phyloP scores from a whole-genome alignment of 2,888 invertebrate genomes.

The Tinea semifulvella region DNA sequence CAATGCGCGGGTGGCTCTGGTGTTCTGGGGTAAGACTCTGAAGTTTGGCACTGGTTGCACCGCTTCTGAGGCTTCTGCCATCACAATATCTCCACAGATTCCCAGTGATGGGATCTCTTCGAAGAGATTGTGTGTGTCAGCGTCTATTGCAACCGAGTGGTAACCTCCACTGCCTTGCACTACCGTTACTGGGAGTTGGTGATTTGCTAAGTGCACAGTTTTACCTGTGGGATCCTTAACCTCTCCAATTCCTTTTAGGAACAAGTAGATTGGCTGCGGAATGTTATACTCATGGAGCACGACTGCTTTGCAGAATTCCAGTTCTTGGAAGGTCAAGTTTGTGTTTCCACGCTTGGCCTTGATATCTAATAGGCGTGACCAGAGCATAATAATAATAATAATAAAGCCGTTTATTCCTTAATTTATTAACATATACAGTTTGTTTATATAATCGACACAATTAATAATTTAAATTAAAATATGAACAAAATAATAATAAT shows the following conservation, averaged over 20 bases:
- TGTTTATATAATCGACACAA: too few species aligned
- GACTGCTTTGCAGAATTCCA: constrained; percentile 22
- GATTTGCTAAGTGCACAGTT: constrained; percentile 23
- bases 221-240: constrained; percentile 21
- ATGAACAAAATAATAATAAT: too few species aligned
- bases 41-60: constrained; percentile 27
- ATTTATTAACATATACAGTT: too few species aligned
- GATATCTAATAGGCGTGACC: constrained; percentile 18
- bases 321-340: constrained; percentile 24
- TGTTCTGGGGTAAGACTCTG: constrained; percentile 15
- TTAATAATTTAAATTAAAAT: too few species aligned
- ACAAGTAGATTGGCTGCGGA: constrained; percentile 25
- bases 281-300: constrained; percentile 24
- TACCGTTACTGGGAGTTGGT: constrained; percentile 23
- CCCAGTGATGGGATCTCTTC: constrained; percentile 29
- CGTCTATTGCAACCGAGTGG: constrained; percentile 23
- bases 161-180: constrained; percentile 27
- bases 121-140: constrained; percentile 26
- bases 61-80: constrained; percentile 25
- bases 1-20: constrained; percentile 14
- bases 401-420: too few species aligned
- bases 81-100: constrained; percentile 28
- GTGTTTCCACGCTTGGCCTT: constrained; percentile 24
- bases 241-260: constrained; percentile 23
- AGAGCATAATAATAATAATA: too few species aligned